Evolutionary conservation across 2,113 vertebrate species (phyloP), one percentile per base, ranked within the genome.

Genomic region (Xiphias gladius): DNA sequence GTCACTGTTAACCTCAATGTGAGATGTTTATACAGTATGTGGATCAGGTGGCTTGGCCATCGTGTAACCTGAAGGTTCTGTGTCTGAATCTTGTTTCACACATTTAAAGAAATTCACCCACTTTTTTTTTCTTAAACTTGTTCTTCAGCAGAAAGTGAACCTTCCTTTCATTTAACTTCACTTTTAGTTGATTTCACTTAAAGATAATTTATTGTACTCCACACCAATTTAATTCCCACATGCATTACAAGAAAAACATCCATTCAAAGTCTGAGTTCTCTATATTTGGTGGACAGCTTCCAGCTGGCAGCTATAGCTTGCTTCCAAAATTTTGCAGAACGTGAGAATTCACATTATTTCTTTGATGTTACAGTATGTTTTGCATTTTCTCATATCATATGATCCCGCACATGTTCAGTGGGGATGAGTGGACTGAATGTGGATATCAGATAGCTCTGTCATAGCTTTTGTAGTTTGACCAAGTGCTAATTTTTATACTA

Each of bases 371-470:
- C 13, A 48, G 54, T 24, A 12, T 30, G 19, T 55, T 43, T 73
- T 46, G 20, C 13, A 19, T 68, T 73, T 50, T 69, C n/a, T 35
- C 39, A 52, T 22, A 41, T 75, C 48, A 70, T 32, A 70, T 37
- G 46, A 22, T n/a, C 28, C 28, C 13, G 28, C 11, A 63, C n/a
- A 11, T 57, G 55, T 62, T 62, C 22, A 59, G 58, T 35, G 9
- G 41, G 54, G 41, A 66, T 67, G 41, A 46, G 43, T 54, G 54
- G 30, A n/a, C n/a, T 20, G 66, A 64, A 63, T 58, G 55, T n/a
- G 26, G 55, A 62, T 50, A 24, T 57, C 59, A 57, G 58, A 80
- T 75, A 55, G 37, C 22, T 4, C 50, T 35, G 48, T 35, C 32
- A 71, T 26, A 16, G 50, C 54, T 57, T 43, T 50, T 48, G 41